A percentile compares a stretch with the other conserved stretches of the same genome.
Conservation (phyloP, 2,113 vertebrate genomes). For the Mungos mungo region DNA sequence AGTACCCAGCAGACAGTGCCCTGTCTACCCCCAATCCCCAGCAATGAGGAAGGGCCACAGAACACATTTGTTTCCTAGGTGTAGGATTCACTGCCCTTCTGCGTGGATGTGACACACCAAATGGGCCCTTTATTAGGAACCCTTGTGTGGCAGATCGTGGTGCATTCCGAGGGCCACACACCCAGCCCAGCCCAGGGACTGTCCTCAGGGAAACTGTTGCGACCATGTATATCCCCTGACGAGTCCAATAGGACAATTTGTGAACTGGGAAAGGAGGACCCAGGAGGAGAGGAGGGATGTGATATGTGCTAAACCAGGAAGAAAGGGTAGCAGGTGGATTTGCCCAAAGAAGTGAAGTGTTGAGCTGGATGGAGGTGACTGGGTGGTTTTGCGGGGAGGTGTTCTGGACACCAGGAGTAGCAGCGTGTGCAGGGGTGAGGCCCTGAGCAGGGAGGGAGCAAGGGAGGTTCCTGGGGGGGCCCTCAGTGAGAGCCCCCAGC, state of each 20-base stretch:
- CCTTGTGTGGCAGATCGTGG: background rate
- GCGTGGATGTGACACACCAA: background rate
- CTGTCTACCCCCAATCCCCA: background rate
- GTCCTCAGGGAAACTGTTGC: background rate
- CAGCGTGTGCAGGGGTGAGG: background rate
- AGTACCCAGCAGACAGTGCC: background rate
- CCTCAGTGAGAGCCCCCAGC: background rate
- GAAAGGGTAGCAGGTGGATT: background rate
- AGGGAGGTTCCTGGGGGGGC: background rate
- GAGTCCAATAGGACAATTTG: background rate
- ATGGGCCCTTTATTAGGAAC: background rate
- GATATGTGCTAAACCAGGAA: background rate
- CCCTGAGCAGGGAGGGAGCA: background rate
- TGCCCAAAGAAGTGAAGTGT: background rate
- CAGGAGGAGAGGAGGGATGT: background rate
- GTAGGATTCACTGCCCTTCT: background rate
- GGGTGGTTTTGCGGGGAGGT: background rate
- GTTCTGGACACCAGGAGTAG: background rate
- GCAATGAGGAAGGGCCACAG: background rate
- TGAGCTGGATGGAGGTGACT: background rate
- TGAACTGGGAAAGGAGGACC: background rate
- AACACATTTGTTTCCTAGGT: background rate
- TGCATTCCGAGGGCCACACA: background rate
- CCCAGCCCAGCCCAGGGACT: background rate
- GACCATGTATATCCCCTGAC: no score